phyloP scores from a whole-genome alignment of 1,140 invertebrate genomes.

The Penaeus indicus region DNA sequence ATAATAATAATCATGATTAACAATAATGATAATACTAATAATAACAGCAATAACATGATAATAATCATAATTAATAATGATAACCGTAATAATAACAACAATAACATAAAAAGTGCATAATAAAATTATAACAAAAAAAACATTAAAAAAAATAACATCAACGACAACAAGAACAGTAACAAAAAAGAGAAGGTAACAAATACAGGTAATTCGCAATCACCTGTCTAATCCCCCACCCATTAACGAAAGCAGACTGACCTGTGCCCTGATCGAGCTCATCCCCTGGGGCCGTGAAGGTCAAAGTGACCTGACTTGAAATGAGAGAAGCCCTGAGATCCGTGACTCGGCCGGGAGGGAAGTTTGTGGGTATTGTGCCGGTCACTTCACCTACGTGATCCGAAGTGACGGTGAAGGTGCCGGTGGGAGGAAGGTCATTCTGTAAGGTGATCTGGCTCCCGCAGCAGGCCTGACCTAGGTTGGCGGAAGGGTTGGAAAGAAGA shows the following conservation, averaged over 20 bases:
- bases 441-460: conserved; percentile 38
- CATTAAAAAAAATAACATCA: no score
- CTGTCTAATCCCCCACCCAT: no score
- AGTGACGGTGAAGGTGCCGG: neutral
- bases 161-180: no score
- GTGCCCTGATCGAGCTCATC: conserved; percentile 30
- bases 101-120: no score
- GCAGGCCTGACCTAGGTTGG: neutral
- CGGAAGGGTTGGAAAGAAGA: no score
- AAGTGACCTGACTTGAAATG: neutral
- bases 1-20: no score
- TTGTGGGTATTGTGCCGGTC: neutral
- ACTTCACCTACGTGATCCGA: neutral
- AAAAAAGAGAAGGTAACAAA: no score
- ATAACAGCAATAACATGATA: no score
- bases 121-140: no score
- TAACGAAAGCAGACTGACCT: neutral
- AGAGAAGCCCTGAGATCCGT: conserved; percentile 19
- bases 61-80: no score
- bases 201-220: neutral
- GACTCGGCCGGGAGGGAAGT: conserved; percentile 11
- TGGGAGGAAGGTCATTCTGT: neutral
- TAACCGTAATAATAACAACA: no score
- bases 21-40: no score
- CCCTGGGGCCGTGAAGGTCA: conserved; percentile 35